Percentiles rank a stretch among this genome's conserved stretches.
Conservation (phyloP, 2,797 vertebrate genomes). For the Lepilemur ruficaudatus region DNA sequence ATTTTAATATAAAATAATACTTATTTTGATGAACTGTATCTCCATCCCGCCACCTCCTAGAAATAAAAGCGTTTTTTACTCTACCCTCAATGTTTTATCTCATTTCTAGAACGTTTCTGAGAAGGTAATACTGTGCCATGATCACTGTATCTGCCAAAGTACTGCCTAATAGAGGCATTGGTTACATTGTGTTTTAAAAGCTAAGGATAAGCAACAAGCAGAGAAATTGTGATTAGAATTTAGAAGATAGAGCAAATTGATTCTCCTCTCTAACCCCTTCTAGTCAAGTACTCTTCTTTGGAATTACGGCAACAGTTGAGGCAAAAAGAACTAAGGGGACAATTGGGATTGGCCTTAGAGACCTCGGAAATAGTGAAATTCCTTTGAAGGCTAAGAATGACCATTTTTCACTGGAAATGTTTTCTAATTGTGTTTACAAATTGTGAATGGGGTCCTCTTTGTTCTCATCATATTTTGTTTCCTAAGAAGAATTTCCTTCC, state of each 20-base stretch:
- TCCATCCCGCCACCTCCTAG: neutral
- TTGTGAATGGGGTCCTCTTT: neutral
- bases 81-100: neutral
- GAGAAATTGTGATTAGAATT: neutral
- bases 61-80: neutral
- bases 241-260: neutral
- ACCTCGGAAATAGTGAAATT: neutral
- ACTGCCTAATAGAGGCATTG: neutral
- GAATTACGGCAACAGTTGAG: neutral
- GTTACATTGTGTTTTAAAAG: neutral
- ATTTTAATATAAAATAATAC: neutral
- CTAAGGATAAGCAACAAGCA: neutral
- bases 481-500: slow-evolving; percentile 24
- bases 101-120: neutral
- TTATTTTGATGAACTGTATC: neutral
- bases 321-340: neutral
- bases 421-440: slow-evolving; percentile 38
- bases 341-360: neutral
- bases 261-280: neutral
- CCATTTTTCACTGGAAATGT: slow-evolving; percentile 30
- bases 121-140: neutral
- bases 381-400: slow-evolving; percentile 62
- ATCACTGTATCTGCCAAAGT: neutral
- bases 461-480: slow-evolving; percentile 35
- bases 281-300: neutral